Percentiles rank a stretch among this genome's conserved stretches.
Evolutionary conservation across 1,140 invertebrate genomes (phyloP).

Genomic region (Antheraea mylitta): DNA sequence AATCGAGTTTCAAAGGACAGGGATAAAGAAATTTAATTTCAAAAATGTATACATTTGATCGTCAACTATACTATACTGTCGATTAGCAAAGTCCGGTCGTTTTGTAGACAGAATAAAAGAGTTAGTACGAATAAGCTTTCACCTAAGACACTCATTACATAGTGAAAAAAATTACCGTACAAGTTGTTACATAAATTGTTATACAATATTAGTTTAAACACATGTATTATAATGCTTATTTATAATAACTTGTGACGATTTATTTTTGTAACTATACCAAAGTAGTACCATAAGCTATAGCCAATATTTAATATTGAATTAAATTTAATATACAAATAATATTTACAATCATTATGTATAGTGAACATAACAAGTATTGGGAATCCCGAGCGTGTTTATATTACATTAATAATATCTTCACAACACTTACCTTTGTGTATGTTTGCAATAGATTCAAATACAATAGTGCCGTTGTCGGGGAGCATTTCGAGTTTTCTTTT

Average conservation of each 20-base stretch:
- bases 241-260: background rate
- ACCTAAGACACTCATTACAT: too few relatives aligned
- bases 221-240: too few relatives aligned
- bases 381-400: background rate
- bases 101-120: too few relatives aligned
- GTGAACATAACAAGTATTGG: background rate
- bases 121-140: too few relatives aligned
- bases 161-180: too few relatives aligned
- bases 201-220: too few relatives aligned
- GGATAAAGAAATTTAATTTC: too few relatives aligned
- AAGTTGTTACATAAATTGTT: too few relatives aligned
- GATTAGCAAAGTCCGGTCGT: too few relatives aligned
- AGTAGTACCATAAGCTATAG: background rate
- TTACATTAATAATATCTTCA: background rate
- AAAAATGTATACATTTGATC: too few relatives aligned
- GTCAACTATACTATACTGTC: too few relatives aligned
- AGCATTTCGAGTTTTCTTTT: slow-evolving; percentile 94
- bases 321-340: background rate
- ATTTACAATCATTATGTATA: background rate
- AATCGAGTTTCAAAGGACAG: too few relatives aligned
- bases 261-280: background rate
- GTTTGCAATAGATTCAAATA: slow-evolving; percentile 93
- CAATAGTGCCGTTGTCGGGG: slow-evolving; percentile 94
- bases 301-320: background rate
- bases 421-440: slow-evolving; percentile 85